Conservation (phyloP, 1,140 invertebrate species). For the Eubasilissa regina region DNA sequence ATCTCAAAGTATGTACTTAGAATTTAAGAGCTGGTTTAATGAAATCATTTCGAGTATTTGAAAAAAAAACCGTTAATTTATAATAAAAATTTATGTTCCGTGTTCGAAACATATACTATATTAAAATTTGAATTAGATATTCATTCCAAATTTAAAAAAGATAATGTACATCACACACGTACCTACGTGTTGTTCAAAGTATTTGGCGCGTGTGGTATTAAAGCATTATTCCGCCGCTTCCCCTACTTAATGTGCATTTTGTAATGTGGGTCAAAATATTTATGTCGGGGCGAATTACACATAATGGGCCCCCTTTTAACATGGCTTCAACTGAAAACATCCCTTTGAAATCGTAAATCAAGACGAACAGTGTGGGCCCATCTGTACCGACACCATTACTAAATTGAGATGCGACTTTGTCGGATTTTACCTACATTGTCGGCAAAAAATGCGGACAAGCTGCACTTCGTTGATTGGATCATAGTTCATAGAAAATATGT, state of each 20-base stretch:
- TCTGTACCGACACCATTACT: conserved; percentile 49
- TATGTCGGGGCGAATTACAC: conserved; percentile 55
- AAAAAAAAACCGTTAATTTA: too few species aligned
- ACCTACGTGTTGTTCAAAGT: too few species aligned
- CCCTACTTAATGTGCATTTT: conserved; percentile 33
- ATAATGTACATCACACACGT: too few species aligned
- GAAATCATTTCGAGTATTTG: too few species aligned
- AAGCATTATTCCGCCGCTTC: neutral
- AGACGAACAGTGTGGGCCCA: conserved; percentile 35
- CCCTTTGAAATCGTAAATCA: conserved; percentile 55
- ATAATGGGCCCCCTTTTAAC: conserved; percentile 36
- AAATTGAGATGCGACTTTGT: conserved; percentile 47
- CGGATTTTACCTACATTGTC: conserved; percentile 6
- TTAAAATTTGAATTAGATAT: too few species aligned
- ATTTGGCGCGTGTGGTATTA: neutral
- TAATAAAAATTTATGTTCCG: too few species aligned
- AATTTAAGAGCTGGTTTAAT: too few species aligned
- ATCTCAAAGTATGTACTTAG: too few species aligned
- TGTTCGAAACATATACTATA: too few species aligned
- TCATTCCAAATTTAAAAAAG: too few species aligned
- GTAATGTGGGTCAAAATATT: conserved; percentile 60
- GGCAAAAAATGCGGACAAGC: neutral
- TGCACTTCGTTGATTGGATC: neutral
- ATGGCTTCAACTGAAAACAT: conserved; percentile 39
- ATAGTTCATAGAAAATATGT: too few species aligned